These are phyloP conservation scores for Hippocampus abdominalis DNA, from an alignment of 2,113 vertebrate species.

Conservation along the genomic window DNA sequence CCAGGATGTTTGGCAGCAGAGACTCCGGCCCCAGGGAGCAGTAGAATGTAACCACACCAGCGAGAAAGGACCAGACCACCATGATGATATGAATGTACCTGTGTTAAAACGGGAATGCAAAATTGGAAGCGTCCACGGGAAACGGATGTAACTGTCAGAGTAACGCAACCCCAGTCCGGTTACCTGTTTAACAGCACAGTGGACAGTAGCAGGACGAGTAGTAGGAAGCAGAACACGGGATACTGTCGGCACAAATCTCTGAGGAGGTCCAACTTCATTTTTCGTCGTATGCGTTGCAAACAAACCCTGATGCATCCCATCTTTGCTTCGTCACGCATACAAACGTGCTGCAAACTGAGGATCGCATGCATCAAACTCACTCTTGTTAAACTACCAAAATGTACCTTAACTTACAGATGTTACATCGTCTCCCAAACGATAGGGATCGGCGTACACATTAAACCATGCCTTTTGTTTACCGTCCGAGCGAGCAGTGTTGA, in stretches of 20 bases:
- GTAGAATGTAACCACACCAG: constrained; percentile 90
- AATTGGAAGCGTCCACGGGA: background rate
- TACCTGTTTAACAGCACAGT: constrained; percentile 88
- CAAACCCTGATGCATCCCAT: constrained; percentile 58
- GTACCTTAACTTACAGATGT: background rate
- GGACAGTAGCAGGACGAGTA: constrained; percentile 77
- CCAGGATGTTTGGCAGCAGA: constrained; percentile 86
- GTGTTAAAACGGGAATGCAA: constrained; percentile 16
- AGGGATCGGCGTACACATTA: background rate
- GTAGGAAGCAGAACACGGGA: constrained; percentile 84
- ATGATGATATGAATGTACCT: constrained; percentile 93
- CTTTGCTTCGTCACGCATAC: background rate
- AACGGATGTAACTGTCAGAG: background rate
- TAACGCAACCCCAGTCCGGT: background rate
- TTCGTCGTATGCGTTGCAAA: constrained; percentile 68
- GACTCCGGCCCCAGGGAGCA: constrained; percentile 86
- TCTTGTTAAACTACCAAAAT: background rate
- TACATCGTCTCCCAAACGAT: constrained; percentile 10
- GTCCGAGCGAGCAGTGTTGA: background rate
- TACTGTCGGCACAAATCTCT: constrained; percentile 86
- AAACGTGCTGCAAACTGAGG: constrained; percentile 20
- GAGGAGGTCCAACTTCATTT: constrained; percentile 73
- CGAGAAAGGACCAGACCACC: constrained; percentile 96
- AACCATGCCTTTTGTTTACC: background rate
- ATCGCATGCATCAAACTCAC: background rate